Conservation (phyloP, 2,113 vertebrate genomes). For the Thunnus thynnus region DNA sequence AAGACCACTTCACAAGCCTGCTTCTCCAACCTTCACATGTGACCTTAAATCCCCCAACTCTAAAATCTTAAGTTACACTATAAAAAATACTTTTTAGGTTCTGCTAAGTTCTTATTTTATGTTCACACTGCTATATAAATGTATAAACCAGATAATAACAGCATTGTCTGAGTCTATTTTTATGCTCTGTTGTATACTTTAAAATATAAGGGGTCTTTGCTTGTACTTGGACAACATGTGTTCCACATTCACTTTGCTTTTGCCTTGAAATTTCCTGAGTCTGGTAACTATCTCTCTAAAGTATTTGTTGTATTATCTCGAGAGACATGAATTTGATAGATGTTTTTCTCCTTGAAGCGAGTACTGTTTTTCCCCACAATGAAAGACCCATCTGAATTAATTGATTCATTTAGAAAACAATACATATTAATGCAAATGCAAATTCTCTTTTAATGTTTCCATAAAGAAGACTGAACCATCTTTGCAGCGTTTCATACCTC, state of each 20-base stretch:
- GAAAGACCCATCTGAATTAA: slow-evolving; percentile 54
- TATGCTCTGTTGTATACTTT: background rate
- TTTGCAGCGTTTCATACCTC: slow-evolving; percentile 7
- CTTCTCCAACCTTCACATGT: background rate
- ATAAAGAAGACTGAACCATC: background rate
- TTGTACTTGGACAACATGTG: background rate
- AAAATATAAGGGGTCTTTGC: background rate
- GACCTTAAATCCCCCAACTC: slow-evolving; percentile 2
- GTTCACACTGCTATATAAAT: background rate
- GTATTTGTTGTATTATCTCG: slow-evolving; percentile 31
- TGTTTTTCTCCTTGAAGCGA: slow-evolving; percentile 51
- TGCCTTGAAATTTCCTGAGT: slow-evolving; percentile 12
- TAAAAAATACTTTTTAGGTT: background rate
- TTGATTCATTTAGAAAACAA: slow-evolving; percentile 55
- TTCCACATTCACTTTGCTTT: slow-evolving; percentile 6
- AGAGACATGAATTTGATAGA: slow-evolving; percentile 38
- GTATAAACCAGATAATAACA: background rate
- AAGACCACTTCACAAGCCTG: background rate
- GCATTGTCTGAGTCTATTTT: slow-evolving; percentile 4
- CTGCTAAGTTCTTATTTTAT: background rate
- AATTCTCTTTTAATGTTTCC: slow-evolving; percentile 22
- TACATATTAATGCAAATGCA: slow-evolving; percentile 55
- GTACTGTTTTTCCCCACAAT: slow-evolving; percentile 25
- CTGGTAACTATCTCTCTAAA: slow-evolving; percentile 3
- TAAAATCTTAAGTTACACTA: background rate